Percentiles rank a stretch among this genome's conserved stretches.
Conservation (phyloP, 2,797 vertebrate genomes). For the Botia almorhae region DNA sequence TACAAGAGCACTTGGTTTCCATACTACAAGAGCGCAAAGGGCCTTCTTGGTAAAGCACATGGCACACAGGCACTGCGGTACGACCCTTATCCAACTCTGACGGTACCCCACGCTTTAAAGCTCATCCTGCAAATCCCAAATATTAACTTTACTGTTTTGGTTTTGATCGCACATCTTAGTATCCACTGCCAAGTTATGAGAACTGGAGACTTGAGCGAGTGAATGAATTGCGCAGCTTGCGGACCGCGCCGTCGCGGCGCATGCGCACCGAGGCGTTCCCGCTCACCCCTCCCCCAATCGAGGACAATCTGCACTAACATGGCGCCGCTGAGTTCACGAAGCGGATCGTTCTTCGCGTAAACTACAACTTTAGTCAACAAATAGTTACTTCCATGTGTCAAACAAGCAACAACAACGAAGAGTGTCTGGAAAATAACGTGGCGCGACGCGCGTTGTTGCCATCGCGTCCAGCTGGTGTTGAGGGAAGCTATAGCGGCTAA, state of each 20-base stretch:
- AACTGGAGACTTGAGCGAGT: slow-evolving; percentile 63
- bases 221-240: slow-evolving; percentile 76
- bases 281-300: slow-evolving; percentile 77
- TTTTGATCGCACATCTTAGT: not conserved
- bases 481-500: slow-evolving; percentile 37
- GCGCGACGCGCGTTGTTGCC: slow-evolving; percentile 33
- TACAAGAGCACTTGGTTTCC: not conserved
- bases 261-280: slow-evolving; percentile 67
- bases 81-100: not conserved
- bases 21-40: slow-evolving; percentile 2
- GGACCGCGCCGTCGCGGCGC: slow-evolving; percentile 76
- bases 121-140: not conserved
- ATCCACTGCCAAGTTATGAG: slow-evolving; percentile 67
- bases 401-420: slow-evolving; percentile 53
- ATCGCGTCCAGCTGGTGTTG: slow-evolving; percentile 54
- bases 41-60: slow-evolving; percentile 31
- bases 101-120: no score
- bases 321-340: slow-evolving; percentile 80
- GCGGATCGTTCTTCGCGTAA: slow-evolving; percentile 64
- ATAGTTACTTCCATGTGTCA: not conserved
- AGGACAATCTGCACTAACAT: slow-evolving; percentile 76
- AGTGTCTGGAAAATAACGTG: slow-evolving; percentile 50
- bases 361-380: not conserved
- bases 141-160: no score
- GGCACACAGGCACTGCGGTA: slow-evolving; percentile 23